Base-by-base conservation (phyloP, 2,113 vertebrate species). In the Merops nubicus region DNA sequence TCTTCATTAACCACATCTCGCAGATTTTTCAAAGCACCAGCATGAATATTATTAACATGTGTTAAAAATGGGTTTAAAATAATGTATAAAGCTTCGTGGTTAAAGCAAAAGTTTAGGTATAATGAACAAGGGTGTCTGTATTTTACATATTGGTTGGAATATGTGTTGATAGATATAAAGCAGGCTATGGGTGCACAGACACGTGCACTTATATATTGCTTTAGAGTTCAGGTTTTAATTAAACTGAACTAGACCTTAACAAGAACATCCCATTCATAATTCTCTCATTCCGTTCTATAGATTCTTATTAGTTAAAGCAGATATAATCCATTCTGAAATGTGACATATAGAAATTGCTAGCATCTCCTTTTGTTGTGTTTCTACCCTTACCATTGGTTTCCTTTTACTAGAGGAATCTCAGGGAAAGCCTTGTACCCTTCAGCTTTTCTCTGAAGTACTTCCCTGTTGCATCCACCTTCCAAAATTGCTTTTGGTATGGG, bases 41-140 rank as follows among this genome's bases (percentile, higher is more conserved):
- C 93, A 91, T 97, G 96, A 97, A 98, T 98, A 97, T 97, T 97
- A 98, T 98, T 98, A 98, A 97, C 97, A 98, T 98, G 96, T 97
- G 97, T 91, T 98, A 97, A 97, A 97, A 98, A 97, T 97, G 92
- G 95, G 94, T 95, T 97, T 96, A 97, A 97, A 98, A 97, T 94
- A 98, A 97, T 93, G 96, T 89, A 94, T 93, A 96, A 97, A 96
- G 87, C 94, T 90, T 95, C 68, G 88, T 74, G 69, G 91, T 97
- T 97, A 96, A 96, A 97, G 96, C 82, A 96, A 96, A 98, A 97
- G 73, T 95, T 97, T 96, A 95, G 89, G 59, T 67, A 25, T 93
- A 97, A 97, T 91, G 96, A 85, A 42, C 63, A 96, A 96, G 92
- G 57, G 53, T 93, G 83, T 92, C 88, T 97, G 78, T 69, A 11